These are phyloP conservation scores for Geopemphigus sp. DNA, from an alignment of 1,140 invertebrate species.

Conservation along the genomic window DNA sequence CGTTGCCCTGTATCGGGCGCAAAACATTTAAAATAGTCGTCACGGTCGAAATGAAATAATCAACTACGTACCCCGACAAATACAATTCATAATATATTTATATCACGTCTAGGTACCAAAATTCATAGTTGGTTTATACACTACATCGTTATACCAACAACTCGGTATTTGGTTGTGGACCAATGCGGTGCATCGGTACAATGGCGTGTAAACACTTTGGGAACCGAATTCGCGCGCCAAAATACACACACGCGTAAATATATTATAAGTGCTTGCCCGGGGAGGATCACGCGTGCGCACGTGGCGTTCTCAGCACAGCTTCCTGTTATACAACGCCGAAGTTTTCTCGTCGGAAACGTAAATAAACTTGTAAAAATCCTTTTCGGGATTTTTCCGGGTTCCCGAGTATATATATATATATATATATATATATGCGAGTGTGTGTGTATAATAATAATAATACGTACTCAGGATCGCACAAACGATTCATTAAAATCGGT, in stretches of 20 bases:
- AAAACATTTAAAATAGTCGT: no score
- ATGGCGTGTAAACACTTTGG: not conserved
- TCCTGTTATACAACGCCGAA: not conserved
- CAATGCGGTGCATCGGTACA: not conserved
- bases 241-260: not conserved
- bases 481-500: conserved; percentile 47
- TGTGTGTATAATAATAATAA: not conserved
- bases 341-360: conserved; percentile 16
- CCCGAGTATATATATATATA: not conserved
- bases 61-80: no score
- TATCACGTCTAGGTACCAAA: not conserved
- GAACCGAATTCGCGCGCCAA: not conserved
- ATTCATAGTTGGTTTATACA: not conserved
- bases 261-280: not conserved
- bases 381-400: not conserved
- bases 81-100: not conserved
- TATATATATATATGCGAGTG: no score
- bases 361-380: conserved; percentile 23
- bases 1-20: no score
- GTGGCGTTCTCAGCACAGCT: not conserved
- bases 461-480: not conserved
- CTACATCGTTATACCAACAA: not conserved
- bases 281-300: not conserved
- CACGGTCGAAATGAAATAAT: no score
- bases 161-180: not conserved